phyloP scores from a whole-genome alignment of 2,888 invertebrate genomes.

The Glyphotaelius pellucidus region DNA sequence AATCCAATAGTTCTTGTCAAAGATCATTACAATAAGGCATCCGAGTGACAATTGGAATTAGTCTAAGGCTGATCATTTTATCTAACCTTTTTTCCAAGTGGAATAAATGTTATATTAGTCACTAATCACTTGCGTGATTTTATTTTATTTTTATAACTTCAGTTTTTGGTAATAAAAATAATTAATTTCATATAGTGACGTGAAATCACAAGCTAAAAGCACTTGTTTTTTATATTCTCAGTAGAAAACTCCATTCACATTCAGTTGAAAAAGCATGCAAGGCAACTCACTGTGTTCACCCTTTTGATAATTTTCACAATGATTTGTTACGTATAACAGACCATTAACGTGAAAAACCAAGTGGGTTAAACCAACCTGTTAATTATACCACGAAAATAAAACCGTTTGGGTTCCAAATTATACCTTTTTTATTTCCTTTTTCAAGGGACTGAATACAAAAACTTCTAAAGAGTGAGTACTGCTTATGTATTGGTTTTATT shows the following conservation, averaged over 20 bases:
- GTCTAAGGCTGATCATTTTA: background rate
- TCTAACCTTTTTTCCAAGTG: no score
- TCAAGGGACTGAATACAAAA: no score
- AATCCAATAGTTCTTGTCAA: constrained; percentile 11
- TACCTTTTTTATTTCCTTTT: background rate
- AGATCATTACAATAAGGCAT: background rate
- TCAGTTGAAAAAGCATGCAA: no score
- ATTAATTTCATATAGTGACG: no score
- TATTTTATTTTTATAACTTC: no score
- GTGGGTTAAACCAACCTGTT: background rate
- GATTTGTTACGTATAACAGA: background rate
- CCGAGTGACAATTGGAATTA: background rate
- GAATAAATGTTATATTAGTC: no score
- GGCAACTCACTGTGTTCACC: no score
- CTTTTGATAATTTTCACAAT: no score
- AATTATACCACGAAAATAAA: background rate
- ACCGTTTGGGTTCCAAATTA: background rate
- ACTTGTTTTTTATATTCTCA: background rate
- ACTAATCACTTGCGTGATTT: no score
- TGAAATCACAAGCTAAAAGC: no score
- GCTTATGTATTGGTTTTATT: background rate
- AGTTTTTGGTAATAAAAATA: no score
- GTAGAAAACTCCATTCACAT: no score
- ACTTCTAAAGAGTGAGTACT: background rate
- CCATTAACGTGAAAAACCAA: background rate